Evolutionary conservation across 2,113 vertebrate species (phyloP).

Genomic region (Mungos mungo): DNA sequence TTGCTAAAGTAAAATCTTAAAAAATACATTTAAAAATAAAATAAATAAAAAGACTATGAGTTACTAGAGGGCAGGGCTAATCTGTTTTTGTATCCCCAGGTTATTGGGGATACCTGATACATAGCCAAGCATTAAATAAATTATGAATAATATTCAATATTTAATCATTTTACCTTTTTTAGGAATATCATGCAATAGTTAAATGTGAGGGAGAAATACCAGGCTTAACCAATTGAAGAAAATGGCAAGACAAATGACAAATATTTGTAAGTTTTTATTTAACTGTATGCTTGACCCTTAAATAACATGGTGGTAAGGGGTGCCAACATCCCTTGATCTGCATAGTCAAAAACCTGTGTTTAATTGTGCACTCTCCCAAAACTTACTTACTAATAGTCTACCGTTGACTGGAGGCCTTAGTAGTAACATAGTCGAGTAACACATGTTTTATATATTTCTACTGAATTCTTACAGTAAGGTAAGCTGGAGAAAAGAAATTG

Average conservation of each 20-base stretch:
- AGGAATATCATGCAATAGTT: background rate
- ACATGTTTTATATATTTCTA: background rate
- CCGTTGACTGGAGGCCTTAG: background rate
- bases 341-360: background rate
- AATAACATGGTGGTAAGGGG: background rate
- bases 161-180: background rate
- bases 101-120: background rate
- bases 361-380: background rate
- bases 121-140: background rate
- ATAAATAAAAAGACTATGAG: background rate
- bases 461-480: background rate
- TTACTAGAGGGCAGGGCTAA: background rate
- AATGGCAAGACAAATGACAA: background rate
- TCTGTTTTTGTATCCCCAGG: background rate
- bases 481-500: background rate
- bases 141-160: background rate
- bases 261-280: conserved; percentile 11
- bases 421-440: background rate
- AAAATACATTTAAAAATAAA: background rate
- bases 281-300: background rate
- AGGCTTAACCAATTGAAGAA: background rate
- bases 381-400: background rate
- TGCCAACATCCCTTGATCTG: background rate
- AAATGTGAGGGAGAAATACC: background rate
- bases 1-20: background rate